These are phyloP conservation scores for Nymphicus hollandicus DNA, from an alignment of 2,113 vertebrate species.

Conservation along the genomic window DNA sequence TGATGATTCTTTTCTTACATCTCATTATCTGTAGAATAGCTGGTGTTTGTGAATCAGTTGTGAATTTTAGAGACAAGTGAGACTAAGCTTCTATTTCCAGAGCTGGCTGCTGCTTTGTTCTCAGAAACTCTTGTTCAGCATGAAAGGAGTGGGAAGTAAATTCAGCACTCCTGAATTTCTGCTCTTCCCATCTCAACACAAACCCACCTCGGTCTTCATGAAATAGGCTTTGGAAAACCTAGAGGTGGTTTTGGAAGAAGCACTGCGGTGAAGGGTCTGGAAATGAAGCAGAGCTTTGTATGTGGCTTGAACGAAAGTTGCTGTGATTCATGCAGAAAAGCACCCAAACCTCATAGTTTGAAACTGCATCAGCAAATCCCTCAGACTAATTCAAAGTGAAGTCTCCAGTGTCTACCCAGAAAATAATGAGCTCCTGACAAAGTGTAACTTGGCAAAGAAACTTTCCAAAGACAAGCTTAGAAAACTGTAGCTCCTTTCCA, in stretches of 20 bases:
- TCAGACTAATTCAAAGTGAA: conserved; percentile 39
- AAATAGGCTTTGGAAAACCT: background rate
- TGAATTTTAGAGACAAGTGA: background rate
- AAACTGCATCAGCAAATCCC: conserved; percentile 8
- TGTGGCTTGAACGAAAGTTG: background rate
- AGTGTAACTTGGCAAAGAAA: conserved; percentile 72
- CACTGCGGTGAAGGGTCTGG: background rate
- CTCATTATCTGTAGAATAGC: background rate
- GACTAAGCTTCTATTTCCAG: background rate
- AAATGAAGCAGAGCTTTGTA: conserved; percentile 17
- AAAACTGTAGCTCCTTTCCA: conserved; percentile 49
- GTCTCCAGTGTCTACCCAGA: conserved; percentile 59
- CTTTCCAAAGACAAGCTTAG: conserved; percentile 65
- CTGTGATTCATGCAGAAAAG: conserved; percentile 11
- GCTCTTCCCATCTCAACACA: background rate
- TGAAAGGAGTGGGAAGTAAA: background rate
- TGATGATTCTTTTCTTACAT: background rate
- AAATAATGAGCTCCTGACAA: conserved; percentile 66
- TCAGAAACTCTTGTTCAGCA: background rate
- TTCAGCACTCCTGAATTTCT: background rate
- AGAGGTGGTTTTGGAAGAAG: conserved; percentile 21
- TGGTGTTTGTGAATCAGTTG: background rate
- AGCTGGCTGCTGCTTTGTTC: background rate
- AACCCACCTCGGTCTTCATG: background rate
- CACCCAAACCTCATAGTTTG: background rate